phyloP scores from a whole-genome alignment of 2,113 vertebrate species.

The Pseudolaguvia tuberculata region DNA sequence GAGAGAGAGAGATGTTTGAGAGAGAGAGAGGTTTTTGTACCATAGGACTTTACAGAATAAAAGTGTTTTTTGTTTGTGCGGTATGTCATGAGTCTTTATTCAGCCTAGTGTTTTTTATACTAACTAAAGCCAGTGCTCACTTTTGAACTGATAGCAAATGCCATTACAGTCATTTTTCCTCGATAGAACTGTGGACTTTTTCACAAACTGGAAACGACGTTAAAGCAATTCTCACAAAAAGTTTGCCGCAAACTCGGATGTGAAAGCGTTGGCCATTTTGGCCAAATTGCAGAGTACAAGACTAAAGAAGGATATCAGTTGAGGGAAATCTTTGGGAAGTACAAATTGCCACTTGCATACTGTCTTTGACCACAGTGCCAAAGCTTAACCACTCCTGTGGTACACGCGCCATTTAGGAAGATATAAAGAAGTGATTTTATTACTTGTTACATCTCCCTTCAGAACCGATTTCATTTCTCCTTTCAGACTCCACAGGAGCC shows the following conservation, averaged over 20 bases:
- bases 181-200: conserved; percentile 68
- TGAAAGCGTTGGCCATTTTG: conserved; percentile 69
- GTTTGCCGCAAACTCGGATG: conserved; percentile 69
- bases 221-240: conserved; percentile 64
- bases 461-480: conserved; percentile 74
- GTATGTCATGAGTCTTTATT: conserved; percentile 56
- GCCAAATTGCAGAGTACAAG: conserved; percentile 67
- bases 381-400: conserved; percentile 68
- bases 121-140: conserved; percentile 34
- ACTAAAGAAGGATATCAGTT: conserved; percentile 65
- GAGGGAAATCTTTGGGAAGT: conserved; percentile 64
- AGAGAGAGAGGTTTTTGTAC: too few species aligned
- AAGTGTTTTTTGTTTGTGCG: conserved; percentile 46
- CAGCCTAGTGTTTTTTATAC: conserved; percentile 38
- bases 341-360: conserved; percentile 72
- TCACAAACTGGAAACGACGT: conserved; percentile 61
- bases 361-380: conserved; percentile 65
- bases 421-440: conserved; percentile 80
- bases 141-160: conserved; percentile 61
- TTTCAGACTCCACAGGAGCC: conserved; percentile 71
- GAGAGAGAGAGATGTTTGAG: conserved; percentile 44
- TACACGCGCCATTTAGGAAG: conserved; percentile 74
- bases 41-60: conserved; percentile 46
- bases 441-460: conserved; percentile 72
- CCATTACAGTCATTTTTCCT: conserved; percentile 60